Base-by-base conservation (phyloP, 1,140 invertebrate species). In the Papilio helenus region DNA sequence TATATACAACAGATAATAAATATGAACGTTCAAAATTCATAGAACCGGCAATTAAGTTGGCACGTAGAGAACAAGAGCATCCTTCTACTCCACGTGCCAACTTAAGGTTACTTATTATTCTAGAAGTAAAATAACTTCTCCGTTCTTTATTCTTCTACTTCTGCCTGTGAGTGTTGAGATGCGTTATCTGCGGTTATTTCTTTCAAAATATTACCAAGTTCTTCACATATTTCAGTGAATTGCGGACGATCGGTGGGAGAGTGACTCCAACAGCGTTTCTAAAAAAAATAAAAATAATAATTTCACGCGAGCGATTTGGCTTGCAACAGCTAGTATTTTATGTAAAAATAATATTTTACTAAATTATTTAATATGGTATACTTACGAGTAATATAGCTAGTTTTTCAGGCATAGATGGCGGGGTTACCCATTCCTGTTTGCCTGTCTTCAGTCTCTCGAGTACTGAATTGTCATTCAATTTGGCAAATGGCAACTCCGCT, bases 401-500 rank as follows among this genome's bases (percentile, higher is more conserved):
- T 65, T 95, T 92, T 1, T 95, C 95, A 0, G 97, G 97, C 83
- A 97, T 96, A 0, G 95, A 92, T 49, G 95, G 95, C 72, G 97
- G 96, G 0, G 95, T 86, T 78, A 95, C 95, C 97, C 97, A 97
- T 73, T 95, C 93, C 16, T 97, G 90, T 0, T 95, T 95, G 51
- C 96, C 96, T 2, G 92, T 92, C 88, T 97, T 97, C 8, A 98
- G 93, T 49, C 97, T 95, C 76, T 96, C 93, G 79, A 98, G 82
- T 74, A 98, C 96, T 9, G 97, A 96, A 68, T 97, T 97, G 87
- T 98, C 97, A 85, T 96, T 97, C 76, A 98, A 94, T 82, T 98
- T 97, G 12, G 96, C 96, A 86, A 98, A 98, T 0, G 98, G 99
- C 61, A 98, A 93, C 85, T 98, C 97, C 0, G 98, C 98, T 90